Conservation (phyloP, 1,140 invertebrate genomes). For the Thaumatotibia leucotreta region DNA sequence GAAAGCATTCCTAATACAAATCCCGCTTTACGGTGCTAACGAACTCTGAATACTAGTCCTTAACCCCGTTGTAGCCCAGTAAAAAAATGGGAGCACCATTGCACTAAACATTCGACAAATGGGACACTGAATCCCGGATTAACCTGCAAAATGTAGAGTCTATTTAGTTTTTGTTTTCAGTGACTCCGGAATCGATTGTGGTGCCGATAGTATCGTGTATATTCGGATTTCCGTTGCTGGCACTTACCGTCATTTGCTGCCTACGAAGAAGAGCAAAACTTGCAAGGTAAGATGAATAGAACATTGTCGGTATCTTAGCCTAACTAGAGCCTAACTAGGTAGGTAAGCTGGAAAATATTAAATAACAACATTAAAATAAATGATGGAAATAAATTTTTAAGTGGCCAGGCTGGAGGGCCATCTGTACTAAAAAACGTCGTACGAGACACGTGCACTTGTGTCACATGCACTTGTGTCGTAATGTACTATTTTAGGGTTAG, state of each 20-base stretch:
- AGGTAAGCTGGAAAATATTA: no score
- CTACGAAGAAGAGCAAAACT: constrained; percentile 88
- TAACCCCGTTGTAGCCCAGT: not conserved
- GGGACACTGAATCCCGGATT: not conserved
- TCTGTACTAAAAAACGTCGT: no score
- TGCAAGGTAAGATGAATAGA: constrained; percentile 77
- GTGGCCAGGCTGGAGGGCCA: no score
- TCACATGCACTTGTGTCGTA: no score
- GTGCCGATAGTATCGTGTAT: constrained; percentile 93
- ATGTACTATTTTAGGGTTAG: no score
- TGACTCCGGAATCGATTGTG: constrained; percentile 91
- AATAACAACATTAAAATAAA: no score
- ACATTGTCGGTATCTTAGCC: no score
- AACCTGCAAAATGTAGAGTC: not conserved
- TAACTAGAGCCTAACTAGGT: no score
- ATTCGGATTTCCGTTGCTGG: constrained; percentile 90
- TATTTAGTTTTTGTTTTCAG: constrained; percentile 78
- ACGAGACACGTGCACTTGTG: no score
- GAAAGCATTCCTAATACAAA: not conserved
- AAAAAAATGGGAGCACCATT: not conserved
- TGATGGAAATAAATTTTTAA: no score
- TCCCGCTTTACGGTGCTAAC: not conserved
- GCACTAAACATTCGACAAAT: not conserved
- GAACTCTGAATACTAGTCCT: not conserved
- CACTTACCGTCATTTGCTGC: constrained; percentile 91